Base-by-base conservation (phyloP, 2,888 invertebrate genomes). In the Lasioglossum malachurum region DNA sequence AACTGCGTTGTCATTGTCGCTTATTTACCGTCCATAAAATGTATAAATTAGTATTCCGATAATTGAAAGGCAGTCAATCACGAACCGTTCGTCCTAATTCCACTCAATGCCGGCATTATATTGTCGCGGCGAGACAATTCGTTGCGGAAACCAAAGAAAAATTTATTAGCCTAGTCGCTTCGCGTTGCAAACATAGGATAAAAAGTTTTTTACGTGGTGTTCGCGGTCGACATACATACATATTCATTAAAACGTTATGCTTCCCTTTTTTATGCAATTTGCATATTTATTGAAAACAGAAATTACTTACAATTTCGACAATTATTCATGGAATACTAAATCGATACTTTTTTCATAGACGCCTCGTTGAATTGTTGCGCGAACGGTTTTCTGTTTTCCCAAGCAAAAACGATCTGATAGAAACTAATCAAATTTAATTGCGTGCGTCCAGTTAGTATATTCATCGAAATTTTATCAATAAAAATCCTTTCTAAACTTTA, bases 1-100 rank as follows among this genome's bases (percentile, higher is more conserved):
- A 57, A 44, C 23, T 46, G 64, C 46, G 23, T 23, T 27, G 67
- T 60, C 44, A 2, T 31, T 60, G 46, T n/a, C 23, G 23, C 64
- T 73, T 60, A 35, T 74, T 79, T n/a, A 23, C 64, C 41, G 16
- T 2, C n/a, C 60, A 35, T 73, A 79, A 74, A 79, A 46, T n/a
- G n/a, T 73, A 16, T 14, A 74, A 79, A 73, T 79, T 35, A 31
- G 44, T 31, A 46, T 64, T 74, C 69, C 74, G 74, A 74, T 79
- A 73, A 73, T 73, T 64, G 79, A 74, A 79, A 60, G 64, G 46
- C 64, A 64, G 73, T 79, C 73, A 64, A 64, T 73, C 60, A 35
- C 27, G 72, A 79, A 73, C 14, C n/a, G 72, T 44, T 60, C 31
- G 46, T 35, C 31, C 38, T 23, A 64, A 74, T 74, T 73, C 27